phyloP scores from a whole-genome alignment of 2,797 vertebrate genomes.

The Trematomus bernacchii region DNA sequence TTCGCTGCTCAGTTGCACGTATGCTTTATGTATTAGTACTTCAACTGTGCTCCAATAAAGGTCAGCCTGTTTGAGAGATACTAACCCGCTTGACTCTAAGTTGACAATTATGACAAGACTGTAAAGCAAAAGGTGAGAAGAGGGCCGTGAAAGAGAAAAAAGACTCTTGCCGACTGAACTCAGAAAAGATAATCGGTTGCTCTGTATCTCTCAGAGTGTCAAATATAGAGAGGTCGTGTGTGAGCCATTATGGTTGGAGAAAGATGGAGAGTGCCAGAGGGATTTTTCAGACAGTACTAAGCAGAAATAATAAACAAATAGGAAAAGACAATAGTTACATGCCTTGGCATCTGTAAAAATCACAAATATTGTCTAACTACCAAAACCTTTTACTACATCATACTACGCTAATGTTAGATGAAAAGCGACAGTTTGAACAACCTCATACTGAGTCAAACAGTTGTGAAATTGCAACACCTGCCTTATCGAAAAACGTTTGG shows the following conservation, averaged over 20 bases:
- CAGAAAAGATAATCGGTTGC: constrained; percentile 17
- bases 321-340: constrained; percentile 33
- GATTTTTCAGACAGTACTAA: constrained; percentile 42
- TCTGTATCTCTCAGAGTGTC: not conserved
- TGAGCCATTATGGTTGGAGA: constrained; percentile 30
- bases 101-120: constrained; percentile 44
- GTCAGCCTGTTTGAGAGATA: constrained; percentile 23
- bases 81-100: constrained; percentile 30
- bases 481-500: constrained; percentile 24
- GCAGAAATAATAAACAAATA: constrained; percentile 40
- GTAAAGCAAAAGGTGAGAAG: constrained; percentile 27
- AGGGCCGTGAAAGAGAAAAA: not conserved
- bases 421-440: constrained; percentile 19
- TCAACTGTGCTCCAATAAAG: constrained; percentile 14
- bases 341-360: constrained; percentile 30
- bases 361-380: constrained; percentile 13
- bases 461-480: constrained; percentile 8
- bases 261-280: constrained; percentile 30
- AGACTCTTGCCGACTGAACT: constrained; percentile 14
- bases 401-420: too few species aligned
- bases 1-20: not conserved
- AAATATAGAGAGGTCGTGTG: constrained; percentile 23
- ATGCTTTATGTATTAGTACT: constrained; percentile 40
- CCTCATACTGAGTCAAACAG: not conserved
- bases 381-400: not conserved